Evolutionary conservation across 1,140 invertebrate genomes (phyloP), one percentile per base, ranked within the genome.

Genomic region (Potamilus streckersoni): DNA sequence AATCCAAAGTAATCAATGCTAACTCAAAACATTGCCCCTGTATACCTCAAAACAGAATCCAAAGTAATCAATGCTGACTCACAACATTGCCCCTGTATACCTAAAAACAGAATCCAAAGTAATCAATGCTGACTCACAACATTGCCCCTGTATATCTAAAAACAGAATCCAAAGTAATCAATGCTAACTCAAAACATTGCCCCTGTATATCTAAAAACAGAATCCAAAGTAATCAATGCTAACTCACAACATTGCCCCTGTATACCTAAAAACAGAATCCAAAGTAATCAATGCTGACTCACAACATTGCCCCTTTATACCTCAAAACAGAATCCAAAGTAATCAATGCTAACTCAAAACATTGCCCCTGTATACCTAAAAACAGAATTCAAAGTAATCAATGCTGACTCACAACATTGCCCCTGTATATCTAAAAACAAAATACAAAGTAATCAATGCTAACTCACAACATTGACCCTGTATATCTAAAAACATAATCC

Each of bases 81-180:
- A 79, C 77, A 58, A 79, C 56, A 57, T 67, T 69, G 1, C 77
- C 77, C 55, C 77, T 57, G 38, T n/a, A n/a, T n/a, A n/a, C n/a
- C 38, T 6, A 49, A 49, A 49, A 6, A 8, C 4, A 49, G 38
- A 49, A 49, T 6, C 0, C 6, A 49, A 31, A 31, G 27, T 31
- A 31, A 61, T 31, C 8, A 68, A 38, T 27, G n/a, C 23, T 38
- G 17, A 66, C 77, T 67, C 71, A 79, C 77, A 58, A 79, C 56
- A 57, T 67, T 69, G 1, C 77, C 77, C 55, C 77, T 57, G 38
- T n/a, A n/a, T n/a, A n/a, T n/a, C 38, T 6, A 49, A 49, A 49
- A 6, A 8, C 4, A 49, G 38, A 49, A 49, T 6, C 0, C 6
- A 49, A 31, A 31, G 27, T 31, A 31, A 61, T 31, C 8, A 68